Conservation (phyloP, 1,140 invertebrate genomes). For the Drosophila ficusphila region DNA sequence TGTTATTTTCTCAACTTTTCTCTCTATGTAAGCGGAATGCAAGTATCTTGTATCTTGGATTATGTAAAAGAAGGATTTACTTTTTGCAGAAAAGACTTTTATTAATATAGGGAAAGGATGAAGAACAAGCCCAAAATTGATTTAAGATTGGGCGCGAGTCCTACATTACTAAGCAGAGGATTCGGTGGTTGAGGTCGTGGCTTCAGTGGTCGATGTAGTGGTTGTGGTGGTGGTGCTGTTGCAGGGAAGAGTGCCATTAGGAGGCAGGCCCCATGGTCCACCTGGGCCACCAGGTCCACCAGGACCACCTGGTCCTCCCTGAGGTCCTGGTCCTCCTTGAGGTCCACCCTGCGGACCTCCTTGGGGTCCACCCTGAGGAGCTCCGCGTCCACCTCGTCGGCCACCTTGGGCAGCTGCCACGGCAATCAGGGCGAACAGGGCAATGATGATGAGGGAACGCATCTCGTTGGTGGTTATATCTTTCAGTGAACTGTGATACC, state of each 20-base stretch:
- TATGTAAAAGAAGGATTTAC: slow-evolving; percentile 43
- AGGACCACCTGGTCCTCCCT: background rate
- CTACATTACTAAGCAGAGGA: background rate
- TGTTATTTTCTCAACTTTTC: background rate
- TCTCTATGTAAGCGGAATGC: slow-evolving; percentile 26
- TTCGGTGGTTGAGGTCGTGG: slow-evolving; percentile 11
- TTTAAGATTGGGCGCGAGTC: slow-evolving; percentile 50
- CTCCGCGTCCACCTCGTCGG: background rate
- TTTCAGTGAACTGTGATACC: slow-evolving; percentile 20
- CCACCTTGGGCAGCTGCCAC: slow-evolving; percentile 33
- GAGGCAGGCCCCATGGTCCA: slow-evolving; percentile 30
- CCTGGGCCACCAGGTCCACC: background rate
- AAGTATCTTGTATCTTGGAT: slow-evolving; percentile 32
- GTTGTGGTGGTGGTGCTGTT: slow-evolving; percentile 21
- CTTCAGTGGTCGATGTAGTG: slow-evolving; percentile 16
- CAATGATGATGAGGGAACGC: slow-evolving; percentile 27
- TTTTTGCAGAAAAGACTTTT: slow-evolving; percentile 50
- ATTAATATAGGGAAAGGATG: slow-evolving; percentile 52
- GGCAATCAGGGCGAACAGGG: slow-evolving; percentile 26
- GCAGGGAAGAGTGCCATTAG: slow-evolving; percentile 26
- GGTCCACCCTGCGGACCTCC: slow-evolving; percentile 2
- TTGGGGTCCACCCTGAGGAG: slow-evolving; percentile 1
- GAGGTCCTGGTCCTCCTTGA: background rate
- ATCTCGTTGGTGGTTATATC: slow-evolving; percentile 9
- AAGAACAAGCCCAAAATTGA: slow-evolving; percentile 40